A percentile compares a stretch with the other conserved stretches of the same genome.
Conservation (phyloP, 2,113 vertebrate genomes). For the Dipodomys merriami region DNA sequence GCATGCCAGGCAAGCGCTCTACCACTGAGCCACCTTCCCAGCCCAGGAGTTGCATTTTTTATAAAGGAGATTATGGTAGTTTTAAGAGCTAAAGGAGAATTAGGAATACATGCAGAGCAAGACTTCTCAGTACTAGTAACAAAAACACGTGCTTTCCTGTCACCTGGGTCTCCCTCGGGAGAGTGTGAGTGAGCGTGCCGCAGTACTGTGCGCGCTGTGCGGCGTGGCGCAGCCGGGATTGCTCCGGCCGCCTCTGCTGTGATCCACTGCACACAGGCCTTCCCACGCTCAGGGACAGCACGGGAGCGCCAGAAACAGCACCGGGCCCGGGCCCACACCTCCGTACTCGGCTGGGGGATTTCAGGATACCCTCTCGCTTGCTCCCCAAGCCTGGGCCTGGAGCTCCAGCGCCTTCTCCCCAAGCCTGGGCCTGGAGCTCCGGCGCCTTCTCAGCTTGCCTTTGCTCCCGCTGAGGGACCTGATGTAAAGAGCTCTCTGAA, state of each 20-base stretch:
- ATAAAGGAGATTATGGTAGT: background rate
- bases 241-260: background rate
- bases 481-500: no score
- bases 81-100: background rate
- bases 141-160: background rate
- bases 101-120: background rate
- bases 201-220: no score
- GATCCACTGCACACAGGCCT: background rate
- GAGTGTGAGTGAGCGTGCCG: background rate
- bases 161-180: no score
- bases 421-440: background rate
- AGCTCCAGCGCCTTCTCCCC: background rate
- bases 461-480: background rate
- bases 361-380: accelerated
- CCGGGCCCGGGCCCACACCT: no score
- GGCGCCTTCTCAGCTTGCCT: background rate
- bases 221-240: no score
- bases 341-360: no score
- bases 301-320: no score
- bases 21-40: no score
- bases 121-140: background rate
- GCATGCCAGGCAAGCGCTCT: no score
- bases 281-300: no score
- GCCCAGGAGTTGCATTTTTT: background rate
- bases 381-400: accelerated